Evolutionary conservation across 2,113 vertebrate genomes (phyloP).

Genomic region (Baryphthengus martii): DNA sequence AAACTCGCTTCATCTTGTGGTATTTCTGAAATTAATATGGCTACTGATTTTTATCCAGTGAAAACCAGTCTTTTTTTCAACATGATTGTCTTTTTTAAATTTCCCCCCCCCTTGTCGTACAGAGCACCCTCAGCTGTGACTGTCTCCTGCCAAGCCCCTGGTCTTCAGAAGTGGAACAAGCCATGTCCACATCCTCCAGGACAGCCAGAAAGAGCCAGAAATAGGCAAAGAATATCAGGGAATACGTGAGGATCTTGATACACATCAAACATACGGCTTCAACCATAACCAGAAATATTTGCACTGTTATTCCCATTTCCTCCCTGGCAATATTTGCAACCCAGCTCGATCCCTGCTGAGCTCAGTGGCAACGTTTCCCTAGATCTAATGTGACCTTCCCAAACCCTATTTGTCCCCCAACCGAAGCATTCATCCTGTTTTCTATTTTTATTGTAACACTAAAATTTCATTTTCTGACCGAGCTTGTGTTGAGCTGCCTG

Average conservation of each 20-base stretch:
- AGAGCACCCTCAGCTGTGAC: not conserved
- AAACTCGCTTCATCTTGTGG: not conserved
- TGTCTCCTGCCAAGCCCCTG: not conserved
- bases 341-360: not conserved
- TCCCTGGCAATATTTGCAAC: not conserved
- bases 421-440: not conserved
- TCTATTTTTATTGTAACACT: not conserved
- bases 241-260: not conserved
- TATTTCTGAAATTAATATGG: not conserved
- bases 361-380: not conserved
- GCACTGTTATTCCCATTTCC: fast-evolving
- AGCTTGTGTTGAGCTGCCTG: not conserved
- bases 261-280: fast-evolving
- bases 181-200: fast-evolving
- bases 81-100: not conserved
- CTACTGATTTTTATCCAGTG: not conserved
- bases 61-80: not conserved
- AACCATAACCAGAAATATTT: not conserved
- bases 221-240: fast-evolving
- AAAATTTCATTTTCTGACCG: not conserved
- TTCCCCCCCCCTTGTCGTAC: not conserved
- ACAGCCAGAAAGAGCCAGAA: not conserved
- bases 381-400: not conserved
- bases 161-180: not conserved
- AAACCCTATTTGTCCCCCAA: not conserved